A percentile compares a stretch with the other conserved stretches of the same genome.
Conservation (phyloP, 2,888 invertebrate species). For the Poecilus cupreus region DNA sequence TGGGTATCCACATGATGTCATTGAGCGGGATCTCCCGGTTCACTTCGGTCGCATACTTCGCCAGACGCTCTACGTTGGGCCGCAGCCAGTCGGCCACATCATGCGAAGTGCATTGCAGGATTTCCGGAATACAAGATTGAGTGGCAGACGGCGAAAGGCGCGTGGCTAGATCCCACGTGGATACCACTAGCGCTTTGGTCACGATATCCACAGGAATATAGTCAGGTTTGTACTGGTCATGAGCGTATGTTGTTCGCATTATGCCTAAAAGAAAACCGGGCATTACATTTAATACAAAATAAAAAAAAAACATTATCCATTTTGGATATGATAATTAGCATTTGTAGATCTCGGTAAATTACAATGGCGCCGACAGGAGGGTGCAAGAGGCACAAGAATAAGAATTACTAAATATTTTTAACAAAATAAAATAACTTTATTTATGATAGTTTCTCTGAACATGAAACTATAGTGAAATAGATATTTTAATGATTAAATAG, state of each 20-base stretch:
- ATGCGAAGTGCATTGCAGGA: conserved; percentile 8
- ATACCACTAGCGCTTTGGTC: conserved; percentile 82
- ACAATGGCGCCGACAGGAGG: too few relatives aligned
- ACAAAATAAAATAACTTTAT: too few relatives aligned
- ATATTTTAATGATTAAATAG: too few relatives aligned
- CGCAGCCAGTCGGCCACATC: conserved; percentile 17
- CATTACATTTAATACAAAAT: not conserved
- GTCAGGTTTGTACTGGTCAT: conserved; percentile 79
- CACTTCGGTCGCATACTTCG: not conserved
- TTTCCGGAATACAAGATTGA: not conserved
- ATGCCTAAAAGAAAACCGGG: conserved; percentile 75
- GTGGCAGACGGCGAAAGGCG: not conserved
- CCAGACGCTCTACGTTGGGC: not conserved
- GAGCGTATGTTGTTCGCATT: conserved; percentile 80
- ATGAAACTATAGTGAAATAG: too few relatives aligned
- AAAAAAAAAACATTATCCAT: not conserved
- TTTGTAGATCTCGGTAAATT: too few relatives aligned
- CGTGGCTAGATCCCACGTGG: conserved; percentile 76
- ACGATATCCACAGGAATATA: conserved; percentile 89
- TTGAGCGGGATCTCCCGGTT: not conserved
- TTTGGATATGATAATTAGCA: too few relatives aligned
- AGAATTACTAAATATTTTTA: too few relatives aligned
- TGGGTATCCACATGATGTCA: conserved; percentile 21
- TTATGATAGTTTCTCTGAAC: too few relatives aligned
- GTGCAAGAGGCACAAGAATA: too few relatives aligned